Evolutionary conservation across 2,888 invertebrate genomes (phyloP).

Genomic region (Entomobrya multifasciata): DNA sequence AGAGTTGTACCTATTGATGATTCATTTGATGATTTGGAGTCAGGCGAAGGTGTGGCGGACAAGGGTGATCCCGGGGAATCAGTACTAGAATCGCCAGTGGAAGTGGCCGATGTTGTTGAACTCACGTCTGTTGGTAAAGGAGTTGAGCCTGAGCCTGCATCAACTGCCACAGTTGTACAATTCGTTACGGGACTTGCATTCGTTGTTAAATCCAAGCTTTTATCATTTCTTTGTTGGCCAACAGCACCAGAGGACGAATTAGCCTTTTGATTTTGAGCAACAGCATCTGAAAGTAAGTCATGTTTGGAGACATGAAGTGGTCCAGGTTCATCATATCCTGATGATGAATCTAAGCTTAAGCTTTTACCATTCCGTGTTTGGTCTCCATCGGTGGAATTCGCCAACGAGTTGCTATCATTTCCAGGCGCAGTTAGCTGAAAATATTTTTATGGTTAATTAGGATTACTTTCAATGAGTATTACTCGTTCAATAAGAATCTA

Average conservation of each 20-base stretch:
- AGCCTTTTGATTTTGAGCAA: neutral
- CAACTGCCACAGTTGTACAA: neutral
- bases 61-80: neutral
- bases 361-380: slow-evolving; percentile 5
- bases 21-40: neutral
- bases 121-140: neutral
- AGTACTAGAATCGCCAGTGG: neutral
- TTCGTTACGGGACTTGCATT: neutral
- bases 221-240: neutral
- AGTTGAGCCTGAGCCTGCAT: neutral
- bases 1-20: neutral
- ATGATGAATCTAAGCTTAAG: neutral
- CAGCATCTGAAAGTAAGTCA: slow-evolving; percentile 3
- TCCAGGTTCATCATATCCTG: slow-evolving; percentile 15
- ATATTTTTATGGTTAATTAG: neutral
- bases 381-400: neutral
- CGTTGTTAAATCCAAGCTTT: neutral
- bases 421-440: neutral
- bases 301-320: slow-evolving; percentile 23
- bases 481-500: neutral
- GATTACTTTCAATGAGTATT: neutral
- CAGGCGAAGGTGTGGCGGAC: neutral
- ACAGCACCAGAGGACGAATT: neutral
- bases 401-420: neutral
- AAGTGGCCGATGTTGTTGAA: neutral